These are phyloP conservation scores for Trochalopteron elliotii DNA, from an alignment of 2,113 vertebrate genomes.

Conservation along the genomic window DNA sequence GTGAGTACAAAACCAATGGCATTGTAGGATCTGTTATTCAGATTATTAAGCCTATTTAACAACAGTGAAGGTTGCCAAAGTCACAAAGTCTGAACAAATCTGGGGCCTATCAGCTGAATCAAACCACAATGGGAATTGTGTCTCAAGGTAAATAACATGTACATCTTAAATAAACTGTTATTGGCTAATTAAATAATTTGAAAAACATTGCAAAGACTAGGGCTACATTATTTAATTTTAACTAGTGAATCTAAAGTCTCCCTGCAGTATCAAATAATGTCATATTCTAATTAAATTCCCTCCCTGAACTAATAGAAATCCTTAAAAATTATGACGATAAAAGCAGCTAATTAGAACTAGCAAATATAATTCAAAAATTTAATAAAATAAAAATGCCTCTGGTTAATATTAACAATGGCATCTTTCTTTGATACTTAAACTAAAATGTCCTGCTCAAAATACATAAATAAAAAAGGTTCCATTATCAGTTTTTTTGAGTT, in stretches of 20 bases:
- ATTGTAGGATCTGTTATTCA: neutral
- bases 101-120: neutral
- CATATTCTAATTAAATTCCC: conserved; percentile 44
- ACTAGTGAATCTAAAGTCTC: conserved; percentile 11
- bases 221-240: conserved; percentile 44
- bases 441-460: neutral
- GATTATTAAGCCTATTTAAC: neutral
- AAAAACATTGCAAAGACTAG: conserved; percentile 44
- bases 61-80: neutral
- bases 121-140: neutral
- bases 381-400: conserved; percentile 8
- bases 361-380: conserved; percentile 8
- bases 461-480: neutral
- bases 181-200: conserved; percentile 47
- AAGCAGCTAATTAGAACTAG: conserved; percentile 20
- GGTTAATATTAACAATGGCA: conserved; percentile 2
- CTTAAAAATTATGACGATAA: conserved; percentile 8
- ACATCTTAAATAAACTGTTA: conserved; percentile 32
- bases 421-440: neutral
- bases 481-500: neutral
- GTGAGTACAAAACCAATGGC: neutral
- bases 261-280: conserved; percentile 43
- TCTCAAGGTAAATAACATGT: conserved; percentile 27
- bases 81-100: neutral
- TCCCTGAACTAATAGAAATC: conserved; percentile 30